Percentiles rank a stretch among this genome's conserved stretches.
These are phyloP conservation scores for Eurytoma adleriae DNA, from an alignment of 2,888 invertebrate genomes.

Conservation along the genomic window DNA sequence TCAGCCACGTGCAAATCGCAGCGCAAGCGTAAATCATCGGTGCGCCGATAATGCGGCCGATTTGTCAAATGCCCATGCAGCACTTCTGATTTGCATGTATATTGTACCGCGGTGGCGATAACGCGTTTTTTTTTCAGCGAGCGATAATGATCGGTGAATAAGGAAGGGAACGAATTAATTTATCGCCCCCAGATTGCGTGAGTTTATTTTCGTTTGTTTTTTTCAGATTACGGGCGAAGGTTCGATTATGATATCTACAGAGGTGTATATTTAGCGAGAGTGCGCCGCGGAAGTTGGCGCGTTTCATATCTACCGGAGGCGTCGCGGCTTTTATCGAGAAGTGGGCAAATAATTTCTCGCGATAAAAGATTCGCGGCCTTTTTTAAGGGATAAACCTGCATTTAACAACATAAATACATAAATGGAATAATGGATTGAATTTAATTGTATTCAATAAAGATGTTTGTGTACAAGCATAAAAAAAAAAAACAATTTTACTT, in stretches of 20 bases:
- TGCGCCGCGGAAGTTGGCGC: neutral
- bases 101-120: neutral
- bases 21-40: conserved; percentile 43
- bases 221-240: conserved; percentile 1
- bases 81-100: conserved; percentile 45
- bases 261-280: conserved; percentile 19
- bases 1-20: no score
- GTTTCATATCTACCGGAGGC: neutral
- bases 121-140: neutral
- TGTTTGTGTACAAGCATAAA: no score
- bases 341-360: no score
- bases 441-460: no score
- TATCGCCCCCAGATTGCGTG: conserved; percentile 12
- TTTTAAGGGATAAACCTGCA: no score
- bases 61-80: conserved; percentile 45
- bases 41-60: conserved; percentile 50
- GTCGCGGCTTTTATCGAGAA: neutral
- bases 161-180: conserved; percentile 41
- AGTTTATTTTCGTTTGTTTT: conserved; percentile 10
- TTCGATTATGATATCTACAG: conserved; percentile 32
- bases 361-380: no score
- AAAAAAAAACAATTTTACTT: no score
- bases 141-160: conserved; percentile 41
- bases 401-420: no score
- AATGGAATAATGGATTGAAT: no score